Percentiles rank a stretch among this genome's conserved stretches.
Evolutionary conservation across 2,113 vertebrate genomes (phyloP).

Genomic region (Anolis carolinensis): DNA sequence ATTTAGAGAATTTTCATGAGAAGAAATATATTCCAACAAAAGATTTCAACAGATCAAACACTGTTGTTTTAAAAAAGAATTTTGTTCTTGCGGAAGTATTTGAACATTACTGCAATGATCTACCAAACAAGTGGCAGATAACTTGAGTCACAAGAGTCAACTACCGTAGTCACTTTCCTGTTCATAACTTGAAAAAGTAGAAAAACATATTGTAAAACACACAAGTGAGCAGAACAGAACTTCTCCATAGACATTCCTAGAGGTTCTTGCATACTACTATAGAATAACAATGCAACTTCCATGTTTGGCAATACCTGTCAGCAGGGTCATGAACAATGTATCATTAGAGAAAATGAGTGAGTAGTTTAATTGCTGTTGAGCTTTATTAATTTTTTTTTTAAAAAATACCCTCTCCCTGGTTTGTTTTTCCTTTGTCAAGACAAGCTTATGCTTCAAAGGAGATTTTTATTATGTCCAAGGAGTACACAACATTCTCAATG

Average conservation of each 20-base stretch:
- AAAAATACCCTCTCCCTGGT: not conserved
- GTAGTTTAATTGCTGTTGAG: not conserved
- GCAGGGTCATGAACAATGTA: not conserved
- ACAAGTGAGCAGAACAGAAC: not conserved
- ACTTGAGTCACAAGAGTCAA: no score
- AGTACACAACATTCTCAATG: not conserved
- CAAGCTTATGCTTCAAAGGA: not conserved
- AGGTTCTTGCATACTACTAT: not conserved
- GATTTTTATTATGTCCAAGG: not conserved
- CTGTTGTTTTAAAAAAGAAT: slow-evolving; percentile 3
- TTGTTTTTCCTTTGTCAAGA: not conserved
- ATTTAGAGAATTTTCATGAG: slow-evolving; percentile 62
- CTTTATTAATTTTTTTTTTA: not conserved
- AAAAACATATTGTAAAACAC: not conserved
- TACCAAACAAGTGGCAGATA: no score
- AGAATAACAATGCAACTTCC: not conserved
- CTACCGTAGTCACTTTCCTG: not conserved
- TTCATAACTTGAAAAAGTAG: not conserved
- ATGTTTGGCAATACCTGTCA: not conserved
- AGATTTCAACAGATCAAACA: not conserved
- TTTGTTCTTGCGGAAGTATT: not conserved
- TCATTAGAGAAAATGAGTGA: not conserved
- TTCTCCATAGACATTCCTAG: not conserved
- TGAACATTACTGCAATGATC: not conserved
- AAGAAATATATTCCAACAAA: slow-evolving; percentile 22